Evolutionary conservation across 2,113 vertebrate genomes (phyloP).

Genomic region (Eptesicus fuscus): DNA sequence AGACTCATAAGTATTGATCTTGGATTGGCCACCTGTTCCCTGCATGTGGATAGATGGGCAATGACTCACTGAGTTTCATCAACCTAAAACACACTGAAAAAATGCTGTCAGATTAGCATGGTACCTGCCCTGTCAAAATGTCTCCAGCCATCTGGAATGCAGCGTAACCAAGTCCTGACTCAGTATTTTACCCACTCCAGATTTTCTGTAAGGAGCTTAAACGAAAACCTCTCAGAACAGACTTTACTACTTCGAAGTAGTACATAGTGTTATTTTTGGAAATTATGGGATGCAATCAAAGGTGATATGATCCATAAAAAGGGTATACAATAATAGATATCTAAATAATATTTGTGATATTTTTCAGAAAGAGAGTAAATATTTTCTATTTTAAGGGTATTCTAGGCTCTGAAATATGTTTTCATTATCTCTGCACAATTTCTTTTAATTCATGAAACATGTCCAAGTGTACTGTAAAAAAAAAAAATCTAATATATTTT

Average conservation of each 20-base stretch:
- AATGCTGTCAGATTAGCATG: slow-evolving; percentile 17
- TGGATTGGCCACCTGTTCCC: not conserved
- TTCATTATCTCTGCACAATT: not conserved
- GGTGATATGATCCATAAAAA: not conserved
- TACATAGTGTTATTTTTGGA: not conserved
- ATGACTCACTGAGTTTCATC: not conserved
- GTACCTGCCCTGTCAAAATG: not conserved
- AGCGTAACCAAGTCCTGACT: slow-evolving; percentile 17
- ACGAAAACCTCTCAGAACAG: not conserved
- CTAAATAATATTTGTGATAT: not conserved
- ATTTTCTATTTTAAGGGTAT: not conserved
- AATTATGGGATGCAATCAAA: not conserved
- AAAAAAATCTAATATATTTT: no score
- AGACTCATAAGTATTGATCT: not conserved
- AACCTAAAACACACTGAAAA: slow-evolving; percentile 42
- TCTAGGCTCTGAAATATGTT: not conserved
- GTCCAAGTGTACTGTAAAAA: not conserved
- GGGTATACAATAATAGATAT: not conserved
- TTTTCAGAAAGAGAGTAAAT: not conserved
- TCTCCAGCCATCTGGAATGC: slow-evolving; percentile 46
- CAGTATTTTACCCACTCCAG: not conserved
- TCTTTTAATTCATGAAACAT: not conserved
- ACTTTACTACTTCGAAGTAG: not conserved
- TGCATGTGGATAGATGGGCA: not conserved
- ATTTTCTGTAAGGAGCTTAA: not conserved